A percentile compares a stretch with the other conserved stretches of the same genome.
These are phyloP conservation scores for Entomobrya multifasciata DNA, from an alignment of 2,888 invertebrate genomes.

Conservation along the genomic window DNA sequence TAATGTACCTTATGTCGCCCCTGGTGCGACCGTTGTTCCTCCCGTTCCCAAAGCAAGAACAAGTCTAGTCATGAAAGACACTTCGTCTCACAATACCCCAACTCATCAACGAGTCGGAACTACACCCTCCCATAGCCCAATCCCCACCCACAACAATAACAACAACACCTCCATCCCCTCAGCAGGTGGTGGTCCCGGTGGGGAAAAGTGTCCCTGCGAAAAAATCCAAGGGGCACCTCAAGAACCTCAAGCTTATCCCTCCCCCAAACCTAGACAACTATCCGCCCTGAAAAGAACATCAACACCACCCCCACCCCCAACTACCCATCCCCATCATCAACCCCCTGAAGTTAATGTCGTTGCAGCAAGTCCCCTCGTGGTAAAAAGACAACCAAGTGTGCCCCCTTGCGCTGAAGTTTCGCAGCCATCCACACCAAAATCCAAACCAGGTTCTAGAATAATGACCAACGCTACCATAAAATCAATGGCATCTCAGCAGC, in stretches of 20 bases:
- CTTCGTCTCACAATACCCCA: slow-evolving; percentile 43
- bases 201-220: slow-evolving; percentile 69
- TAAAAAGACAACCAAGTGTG: background rate
- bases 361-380: slow-evolving; percentile 1
- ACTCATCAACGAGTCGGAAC: background rate
- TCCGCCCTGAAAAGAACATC: slow-evolving; percentile 36
- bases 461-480: slow-evolving; percentile 76
- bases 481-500: slow-evolving; percentile 50
- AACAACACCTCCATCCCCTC: slow-evolving; percentile 47
- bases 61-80: slow-evolving; percentile 26
- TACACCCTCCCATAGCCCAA: slow-evolving; percentile 55
- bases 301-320: background rate
- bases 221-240: slow-evolving; percentile 13
- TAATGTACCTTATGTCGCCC: background rate
- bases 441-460: slow-evolving; percentile 74
- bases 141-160: slow-evolving; percentile 73
- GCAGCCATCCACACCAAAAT: background rate
- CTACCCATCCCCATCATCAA: no score
- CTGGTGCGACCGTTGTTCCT: background rate
- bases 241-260: slow-evolving; percentile 49
- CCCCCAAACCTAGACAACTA: slow-evolving; percentile 56
- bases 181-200: no score
- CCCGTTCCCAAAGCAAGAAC: slow-evolving; percentile 57
- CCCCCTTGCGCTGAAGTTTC: background rate
- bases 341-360: slow-evolving; percentile 4